Base-by-base conservation (phyloP, 30 jellyfish, hydroid and myxozoan genomes). In the Catostylus mosaicus region DNA sequence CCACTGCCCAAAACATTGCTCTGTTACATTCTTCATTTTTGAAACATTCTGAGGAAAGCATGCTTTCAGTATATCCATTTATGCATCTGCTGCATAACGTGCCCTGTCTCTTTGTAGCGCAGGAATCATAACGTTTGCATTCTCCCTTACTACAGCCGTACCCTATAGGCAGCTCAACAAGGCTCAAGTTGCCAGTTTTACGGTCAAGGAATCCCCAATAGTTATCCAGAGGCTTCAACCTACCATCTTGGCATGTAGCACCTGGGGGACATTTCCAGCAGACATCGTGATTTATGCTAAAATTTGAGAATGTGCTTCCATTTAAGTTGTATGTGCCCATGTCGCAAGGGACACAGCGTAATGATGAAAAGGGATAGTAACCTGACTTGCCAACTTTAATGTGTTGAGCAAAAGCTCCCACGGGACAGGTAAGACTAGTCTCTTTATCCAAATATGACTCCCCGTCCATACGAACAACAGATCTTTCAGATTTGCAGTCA, bases 211-310 rank as follows among this genome's bases (percentile, higher is more conserved):
- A 61, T 26, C 73, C 73, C 73, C 73, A 61, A 29, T 26, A 61
- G 46, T 61, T 61, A 20, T 61, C 73, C 46, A 2, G 20, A 2
- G 73, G 73, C 40, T 61, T 61, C 40, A 61, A 19, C 26, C 8
- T 61, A 26, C 73, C 73, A 8, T 61, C 5, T 24, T 26, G 73
- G 26, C 73, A 61, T 61, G 18, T 23, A 31, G 46, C 73, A 12
- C 73, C 73, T 8, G 73, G 46, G 4, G 73, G 73, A 31, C 73
- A 61, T 38, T 61, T 23, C 46, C 11, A 8, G 40, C 73, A 61
- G 2, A 3, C 46, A 2, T 3, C 20, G n/a, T 24, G 12, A 23
- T 9, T 24, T 29, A 61, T 38, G 1, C 20, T n/a, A 2, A 61
- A 31, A 2, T 19, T 10, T 6, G 3, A 8, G 3, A 61, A 23